Percentiles rank a stretch among this genome's conserved stretches.
phyloP scores from a whole-genome alignment of 2,888 invertebrate genomes.

The Ormyrus pomaceus region DNA sequence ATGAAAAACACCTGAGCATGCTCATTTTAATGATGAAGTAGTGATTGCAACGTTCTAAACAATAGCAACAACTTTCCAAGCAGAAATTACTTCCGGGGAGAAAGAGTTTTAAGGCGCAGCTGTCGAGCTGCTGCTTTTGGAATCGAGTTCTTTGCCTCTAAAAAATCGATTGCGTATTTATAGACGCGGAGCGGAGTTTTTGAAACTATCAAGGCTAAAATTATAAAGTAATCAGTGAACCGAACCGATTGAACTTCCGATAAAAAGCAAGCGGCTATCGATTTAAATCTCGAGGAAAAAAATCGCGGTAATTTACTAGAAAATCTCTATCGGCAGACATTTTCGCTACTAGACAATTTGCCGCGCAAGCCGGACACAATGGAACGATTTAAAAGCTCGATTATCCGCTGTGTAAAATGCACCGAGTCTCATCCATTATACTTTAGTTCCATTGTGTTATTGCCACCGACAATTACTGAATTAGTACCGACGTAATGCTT shows the following conservation, averaged over 20 bases:
- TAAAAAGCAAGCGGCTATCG: background rate
- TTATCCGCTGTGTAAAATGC: too few species aligned
- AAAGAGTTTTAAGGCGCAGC: background rate
- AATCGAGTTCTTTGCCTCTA: background rate
- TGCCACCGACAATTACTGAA: too few species aligned
- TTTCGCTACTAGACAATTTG: too few species aligned
- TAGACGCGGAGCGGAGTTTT: background rate
- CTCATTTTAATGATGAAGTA: too few species aligned
- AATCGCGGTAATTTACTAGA: background rate
- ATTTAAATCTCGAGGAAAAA: background rate
- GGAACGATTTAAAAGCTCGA: too few species aligned
- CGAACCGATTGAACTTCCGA: background rate
- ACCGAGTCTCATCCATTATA: too few species aligned
- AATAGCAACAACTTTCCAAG: background rate
- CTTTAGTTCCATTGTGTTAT: too few species aligned
- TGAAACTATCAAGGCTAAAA: background rate
- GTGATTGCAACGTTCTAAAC: too few species aligned
- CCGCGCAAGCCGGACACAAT: too few species aligned
- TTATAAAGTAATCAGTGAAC: constrained; percentile 7
- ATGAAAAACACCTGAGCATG: too few species aligned
- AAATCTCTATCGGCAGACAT: too few species aligned
- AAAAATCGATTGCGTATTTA: constrained; percentile 33
- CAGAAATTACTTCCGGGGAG: constrained; percentile 1
- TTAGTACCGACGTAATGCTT: background rate
- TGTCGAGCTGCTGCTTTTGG: background rate